Evolutionary conservation across 2,797 vertebrate genomes (phyloP).

Genomic region (Podarcis siculus): DNA sequence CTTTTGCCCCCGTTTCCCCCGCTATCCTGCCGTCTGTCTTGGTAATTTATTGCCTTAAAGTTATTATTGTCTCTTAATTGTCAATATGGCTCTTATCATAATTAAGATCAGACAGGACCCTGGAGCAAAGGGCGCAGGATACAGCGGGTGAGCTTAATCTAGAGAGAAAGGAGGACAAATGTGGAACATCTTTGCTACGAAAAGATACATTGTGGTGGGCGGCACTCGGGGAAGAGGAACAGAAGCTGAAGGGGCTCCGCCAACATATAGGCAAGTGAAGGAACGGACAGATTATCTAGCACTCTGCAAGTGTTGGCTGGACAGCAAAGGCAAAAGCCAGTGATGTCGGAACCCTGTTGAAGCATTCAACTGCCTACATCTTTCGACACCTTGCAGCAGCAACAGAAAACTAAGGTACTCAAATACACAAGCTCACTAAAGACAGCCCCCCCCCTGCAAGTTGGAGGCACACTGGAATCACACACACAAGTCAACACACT

Average conservation of each 20-base stretch:
- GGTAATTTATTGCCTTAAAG: not conserved
- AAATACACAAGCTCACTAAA: too few relatives aligned
- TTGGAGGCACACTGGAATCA: too few relatives aligned
- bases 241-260: too few relatives aligned
- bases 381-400: not conserved
- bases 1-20: not conserved
- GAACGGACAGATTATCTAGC: not conserved
- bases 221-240: too few relatives aligned
- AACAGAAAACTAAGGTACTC: too few relatives aligned
- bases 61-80: not conserved
- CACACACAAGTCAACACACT: too few relatives aligned
- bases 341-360: not conserved
- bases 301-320: too few relatives aligned
- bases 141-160: not conserved
- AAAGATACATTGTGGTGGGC: not conserved
- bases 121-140: not conserved
- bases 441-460: too few relatives aligned
- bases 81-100: constrained; percentile 1
- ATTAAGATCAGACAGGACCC: not conserved
- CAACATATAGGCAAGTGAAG: too few relatives aligned
- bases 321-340: not conserved
- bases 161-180: not conserved
- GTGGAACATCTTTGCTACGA: not conserved
- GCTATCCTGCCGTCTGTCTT: not conserved
- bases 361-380: not conserved